These are phyloP conservation scores for Mycteria americana DNA, from an alignment of 2,797 vertebrate genomes.

Conservation along the genomic window DNA sequence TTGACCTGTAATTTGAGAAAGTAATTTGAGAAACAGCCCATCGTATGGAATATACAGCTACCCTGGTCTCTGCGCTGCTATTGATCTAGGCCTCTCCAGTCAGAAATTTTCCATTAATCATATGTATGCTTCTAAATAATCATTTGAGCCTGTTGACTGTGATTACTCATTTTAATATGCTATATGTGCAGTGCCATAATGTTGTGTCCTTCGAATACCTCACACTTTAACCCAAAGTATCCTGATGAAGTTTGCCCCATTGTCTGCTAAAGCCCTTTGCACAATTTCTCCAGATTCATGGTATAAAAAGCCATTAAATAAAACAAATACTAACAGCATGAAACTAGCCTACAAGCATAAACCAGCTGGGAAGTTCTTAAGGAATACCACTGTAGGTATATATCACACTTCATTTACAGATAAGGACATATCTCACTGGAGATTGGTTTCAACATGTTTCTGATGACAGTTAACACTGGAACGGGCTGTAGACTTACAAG, in stretches of 20 bases:
- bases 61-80: not conserved
- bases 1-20: not conserved
- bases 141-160: not conserved
- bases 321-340: not conserved
- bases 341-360: not conserved
- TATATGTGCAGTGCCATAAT: not conserved
- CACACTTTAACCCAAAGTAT: not conserved
- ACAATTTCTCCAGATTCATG: not conserved
- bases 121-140: not conserved
- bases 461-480: not conserved
- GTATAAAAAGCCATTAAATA: not conserved
- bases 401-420: not conserved
- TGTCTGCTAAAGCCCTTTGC: not conserved
- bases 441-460: not conserved
- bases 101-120: not conserved
- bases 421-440: not conserved
- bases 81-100: not conserved
- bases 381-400: not conserved
- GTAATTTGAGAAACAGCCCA: not conserved
- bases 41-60: accelerated
- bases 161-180: not conserved
- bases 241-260: not conserved
- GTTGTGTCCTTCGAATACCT: not conserved
- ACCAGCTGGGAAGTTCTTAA: not conserved
- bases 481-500: not conserved